A percentile compares a stretch with the other conserved stretches of the same genome.
Conservation (phyloP, 1,140 invertebrate species). For the Holcopasites calliopsidis region DNA sequence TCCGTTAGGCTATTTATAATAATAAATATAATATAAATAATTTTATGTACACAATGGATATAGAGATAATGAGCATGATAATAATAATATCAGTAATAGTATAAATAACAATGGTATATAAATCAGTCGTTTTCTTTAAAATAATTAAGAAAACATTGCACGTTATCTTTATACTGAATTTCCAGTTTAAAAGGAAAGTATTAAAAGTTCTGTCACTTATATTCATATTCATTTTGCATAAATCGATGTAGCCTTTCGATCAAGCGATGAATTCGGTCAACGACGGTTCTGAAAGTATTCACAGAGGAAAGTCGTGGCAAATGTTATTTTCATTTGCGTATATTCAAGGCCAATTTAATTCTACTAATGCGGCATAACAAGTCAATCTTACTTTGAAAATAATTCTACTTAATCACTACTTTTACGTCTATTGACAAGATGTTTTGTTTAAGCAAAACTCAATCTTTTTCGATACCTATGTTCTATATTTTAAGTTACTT, state of each 20-base stretch:
- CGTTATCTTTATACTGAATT: neutral
- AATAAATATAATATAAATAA: constrained; percentile 14
- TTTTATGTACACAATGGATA: neutral
- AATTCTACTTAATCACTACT: constrained; percentile 5
- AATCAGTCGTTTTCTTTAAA: constrained; percentile 23
- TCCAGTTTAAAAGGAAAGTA: constrained; percentile 2
- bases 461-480: neutral
- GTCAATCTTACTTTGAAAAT: neutral
- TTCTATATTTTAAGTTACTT: neutral
- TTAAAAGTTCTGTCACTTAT: neutral
- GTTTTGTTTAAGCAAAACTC: neutral
- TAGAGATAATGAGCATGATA: neutral
- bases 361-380: neutral
- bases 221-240: neutral
- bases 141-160: constrained; percentile 10
- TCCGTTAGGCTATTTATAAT: constrained; percentile 6
- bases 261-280: neutral
- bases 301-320: constrained; percentile 8
- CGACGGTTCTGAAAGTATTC: constrained; percentile 21
- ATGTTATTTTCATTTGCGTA: neutral
- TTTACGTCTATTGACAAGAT: constrained; percentile 11
- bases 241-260: neutral
- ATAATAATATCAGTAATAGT: neutral
- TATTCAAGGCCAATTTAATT: neutral
- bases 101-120: constrained; percentile 2